Base-by-base conservation (phyloP, 2,888 invertebrate genomes). In the Micoletzkya japonica region DNA sequence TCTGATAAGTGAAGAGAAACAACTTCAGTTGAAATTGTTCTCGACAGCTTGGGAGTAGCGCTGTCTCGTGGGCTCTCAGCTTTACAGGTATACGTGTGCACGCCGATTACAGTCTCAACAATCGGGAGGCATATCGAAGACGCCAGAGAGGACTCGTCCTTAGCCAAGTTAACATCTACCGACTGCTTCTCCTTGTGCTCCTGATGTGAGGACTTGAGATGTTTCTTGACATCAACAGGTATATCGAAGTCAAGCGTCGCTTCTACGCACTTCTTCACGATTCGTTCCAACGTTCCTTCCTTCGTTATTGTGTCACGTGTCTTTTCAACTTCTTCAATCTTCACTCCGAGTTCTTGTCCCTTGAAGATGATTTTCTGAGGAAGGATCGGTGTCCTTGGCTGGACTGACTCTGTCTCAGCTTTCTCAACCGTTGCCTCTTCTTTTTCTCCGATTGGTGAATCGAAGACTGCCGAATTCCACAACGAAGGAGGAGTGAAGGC, bases 361-460 rank as follows among this genome's bases (percentile, higher is more conserved):
- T 78, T 78, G 71, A 78, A 81, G 14, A 72, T 73, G 10, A 81
- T 37, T 58, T 76, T 77, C 30, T 76, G 64, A 0, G 81, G 81
- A 1, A 81, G 73, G 26, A 77, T 63, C 1, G 78, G 74, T 6
- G 74, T 71, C 58, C 81, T 56, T 20, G 81, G 81, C 39, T 79
- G 75, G 52, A 75, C 74, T 6, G 66, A 36, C 0, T 72, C 71
- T 36, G 58, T 70, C 20, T 72, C 73, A 54, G 71, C 60, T 6
- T 72, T 58, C 32, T 60, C 34, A 17, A 72, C 37, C 4, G 44
- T 3, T 1, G 63, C 59, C 14, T 68, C 52, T 37, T 71, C 50
- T 58, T 73, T 71, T 28, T 74, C 74, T n/a, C 74, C 73, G 60
- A 76, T 74, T 58, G 77, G 77, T 50, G 75, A 73, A 28, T 59